A percentile compares a stretch with the other conserved stretches of the same genome.
Evolutionary conservation across 2,113 vertebrate species (phyloP).

Genomic region (Xyrauchen texanus): DNA sequence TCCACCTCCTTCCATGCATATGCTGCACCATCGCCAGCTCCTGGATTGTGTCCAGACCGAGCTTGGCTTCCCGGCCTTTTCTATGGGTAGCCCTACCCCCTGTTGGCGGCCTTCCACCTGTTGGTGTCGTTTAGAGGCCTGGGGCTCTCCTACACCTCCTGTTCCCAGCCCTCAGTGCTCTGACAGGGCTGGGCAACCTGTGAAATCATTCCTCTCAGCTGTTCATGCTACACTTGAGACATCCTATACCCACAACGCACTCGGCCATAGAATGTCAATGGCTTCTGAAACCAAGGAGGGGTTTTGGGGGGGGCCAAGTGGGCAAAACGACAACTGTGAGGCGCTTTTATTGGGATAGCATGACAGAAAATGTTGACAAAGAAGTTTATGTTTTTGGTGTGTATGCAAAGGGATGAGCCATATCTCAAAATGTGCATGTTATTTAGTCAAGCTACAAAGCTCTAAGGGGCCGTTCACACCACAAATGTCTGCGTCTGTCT

Average conservation of each 20-base stretch:
- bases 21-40: conserved; percentile 38
- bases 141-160: conserved; percentile 74
- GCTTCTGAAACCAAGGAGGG: conserved; percentile 46
- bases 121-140: conserved; percentile 79
- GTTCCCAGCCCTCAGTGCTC: conserved; percentile 79
- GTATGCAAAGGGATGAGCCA: background rate
- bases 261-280: conserved; percentile 51
- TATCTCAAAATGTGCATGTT: too few relatives aligned
- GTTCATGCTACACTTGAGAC: conserved; percentile 63
- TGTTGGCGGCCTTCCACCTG: conserved; percentile 73
- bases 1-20: conserved; percentile 4
- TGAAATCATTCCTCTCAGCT: conserved; percentile 83
- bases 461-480: too few relatives aligned
- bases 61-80: conserved; percentile 71
- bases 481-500: too few relatives aligned
- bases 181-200: conserved; percentile 73
- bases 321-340: conserved; percentile 53
- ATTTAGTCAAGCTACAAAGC: too few relatives aligned
- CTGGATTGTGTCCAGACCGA: conserved; percentile 61
- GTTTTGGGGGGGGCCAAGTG: conserved; percentile 24
- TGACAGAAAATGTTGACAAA: conserved; percentile 31
- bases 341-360: conserved; percentile 54
- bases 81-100: conserved; percentile 72
- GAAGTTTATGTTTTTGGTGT: conserved; percentile 36
- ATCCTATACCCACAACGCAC: conserved; percentile 52